Evolutionary conservation across 2,888 invertebrate genomes (phyloP), one percentile per base, ranked within the genome.

Genomic region (Drosophila setosimentum): DNA sequence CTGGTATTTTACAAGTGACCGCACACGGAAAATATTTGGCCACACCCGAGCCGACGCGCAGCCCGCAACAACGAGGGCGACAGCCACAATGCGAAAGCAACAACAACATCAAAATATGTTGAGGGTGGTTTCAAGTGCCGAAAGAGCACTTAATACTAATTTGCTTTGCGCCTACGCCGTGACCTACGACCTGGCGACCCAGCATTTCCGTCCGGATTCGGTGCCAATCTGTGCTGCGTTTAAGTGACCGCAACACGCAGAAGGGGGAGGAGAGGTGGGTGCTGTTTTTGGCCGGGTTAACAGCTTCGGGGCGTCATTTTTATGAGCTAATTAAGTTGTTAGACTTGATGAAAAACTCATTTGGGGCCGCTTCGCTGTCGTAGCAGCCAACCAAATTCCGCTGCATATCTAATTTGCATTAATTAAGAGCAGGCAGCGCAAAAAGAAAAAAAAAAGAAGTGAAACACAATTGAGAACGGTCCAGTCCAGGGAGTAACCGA

Each of bases 251-350:
- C 85, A 84, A 82, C 87, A 80, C 87, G 87, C 81, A 90, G 87
- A 49, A 59, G 50, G 60, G 64, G 55, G 61, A n/a, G 51, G 50
- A 29, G 37, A 48, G 57, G 10, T 1, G 5, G 10, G 27, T 33
- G 45, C 35, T 71, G 37, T 49, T 66, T 48, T 80, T 77, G 78
- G 81, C 78, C 66, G 76, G 86, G 88, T 80, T 88, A 80, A 73
- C 90, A 87, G 82, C 87, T 78, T 75, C 65, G 74, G 79, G 87
- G 84, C 75, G 89, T 90, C 75, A 87, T 87, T 87, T 87, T 87
- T 87, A 87, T 87, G 87, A 84, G 87, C 90, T 87, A 87, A 87
- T 87, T 87, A 87, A 90, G 87, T 87, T 90, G 90, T 87, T 87
- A 89, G 87, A 79, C 90, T 76, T 90, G 87, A 87, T 87, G 87